Percentiles rank a stretch among this genome's conserved stretches.
These are phyloP conservation scores for Agapetus fuscipes DNA, from an alignment of 2,888 invertebrate genomes.

Conservation along the genomic window DNA sequence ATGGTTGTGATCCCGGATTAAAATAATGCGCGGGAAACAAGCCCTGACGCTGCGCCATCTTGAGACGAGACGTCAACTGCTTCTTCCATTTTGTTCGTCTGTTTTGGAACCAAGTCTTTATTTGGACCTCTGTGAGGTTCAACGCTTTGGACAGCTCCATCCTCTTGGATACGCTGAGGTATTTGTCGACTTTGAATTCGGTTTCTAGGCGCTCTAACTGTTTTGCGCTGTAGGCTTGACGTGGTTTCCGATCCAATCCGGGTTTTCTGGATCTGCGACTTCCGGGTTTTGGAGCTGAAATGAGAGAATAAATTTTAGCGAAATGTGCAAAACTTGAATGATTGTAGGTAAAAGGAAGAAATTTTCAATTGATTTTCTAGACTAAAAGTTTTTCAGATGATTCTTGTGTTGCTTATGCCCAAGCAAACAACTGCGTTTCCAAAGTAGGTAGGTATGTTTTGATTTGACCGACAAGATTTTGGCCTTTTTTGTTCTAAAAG, in stretches of 20 bases:
- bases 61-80: slow-evolving; percentile 80
- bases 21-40: slow-evolving; percentile 63
- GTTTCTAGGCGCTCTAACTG: slow-evolving; percentile 85
- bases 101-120: slow-evolving; percentile 96
- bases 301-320: slow-evolving; percentile 8
- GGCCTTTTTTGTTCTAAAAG: too few relatives aligned
- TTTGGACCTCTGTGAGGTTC: slow-evolving; percentile 87
- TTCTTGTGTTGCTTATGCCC: too few relatives aligned
- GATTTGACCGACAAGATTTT: too few relatives aligned
- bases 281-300: slow-evolving; percentile 68
- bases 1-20: slow-evolving; percentile 48
- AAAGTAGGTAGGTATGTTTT: too few relatives aligned
- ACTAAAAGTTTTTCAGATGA: too few relatives aligned
- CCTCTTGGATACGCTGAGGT: slow-evolving; percentile 89
- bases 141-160: slow-evolving; percentile 87
- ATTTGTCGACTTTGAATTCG: slow-evolving; percentile 94
- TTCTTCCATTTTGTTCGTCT: slow-evolving; percentile 96
- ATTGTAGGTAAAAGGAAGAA: neutral
- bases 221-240: slow-evolving; percentile 93
- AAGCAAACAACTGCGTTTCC: too few relatives aligned
- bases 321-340: neutral
- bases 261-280: slow-evolving; percentile 76
- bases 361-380: neutral
- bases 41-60: slow-evolving; percentile 81
- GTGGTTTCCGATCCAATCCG: slow-evolving; percentile 85